Evolutionary conservation across 1,140 invertebrate genomes (phyloP).

Genomic region (Euwallacea similis): DNA sequence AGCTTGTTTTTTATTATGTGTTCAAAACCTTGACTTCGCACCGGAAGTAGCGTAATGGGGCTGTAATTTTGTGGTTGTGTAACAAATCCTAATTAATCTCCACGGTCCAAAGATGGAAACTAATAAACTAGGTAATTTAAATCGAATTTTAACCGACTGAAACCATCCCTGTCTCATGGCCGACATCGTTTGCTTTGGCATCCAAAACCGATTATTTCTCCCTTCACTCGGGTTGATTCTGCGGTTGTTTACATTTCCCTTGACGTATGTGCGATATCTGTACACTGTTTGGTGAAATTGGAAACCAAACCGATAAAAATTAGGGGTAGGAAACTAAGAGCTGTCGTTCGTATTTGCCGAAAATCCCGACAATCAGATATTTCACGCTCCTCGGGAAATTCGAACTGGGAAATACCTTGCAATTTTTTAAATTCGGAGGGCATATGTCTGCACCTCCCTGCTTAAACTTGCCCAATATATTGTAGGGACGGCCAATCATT

Average conservation of each 20-base stretch:
- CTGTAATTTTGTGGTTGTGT: no score
- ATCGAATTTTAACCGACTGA: no score
- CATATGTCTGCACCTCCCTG: not conserved
- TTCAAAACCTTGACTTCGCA: no score
- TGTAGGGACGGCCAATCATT: not conserved
- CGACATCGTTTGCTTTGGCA: slow-evolving; percentile 28
- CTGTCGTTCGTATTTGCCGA: slow-evolving; percentile 7
- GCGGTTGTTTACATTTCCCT: slow-evolving; percentile 35
- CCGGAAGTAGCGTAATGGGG: no score
- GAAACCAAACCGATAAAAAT: slow-evolving; percentile 26
- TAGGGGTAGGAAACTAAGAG: slow-evolving; percentile 15
- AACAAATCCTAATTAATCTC: no score
- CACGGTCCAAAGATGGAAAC: no score
- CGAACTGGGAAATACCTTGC: not conserved
- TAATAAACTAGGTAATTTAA: no score
- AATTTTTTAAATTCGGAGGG: not conserved
- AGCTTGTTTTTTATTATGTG: no score
- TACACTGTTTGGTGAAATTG: slow-evolving; percentile 25
- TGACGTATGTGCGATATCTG: slow-evolving; percentile 34
- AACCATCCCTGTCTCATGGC: not conserved
- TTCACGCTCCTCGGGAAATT: not conserved
- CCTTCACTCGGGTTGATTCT: slow-evolving; percentile 29
- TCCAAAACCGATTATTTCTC: slow-evolving; percentile 34
- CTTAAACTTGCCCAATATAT: not conserved
- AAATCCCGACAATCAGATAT: slow-evolving; percentile 17